These are phyloP conservation scores for Spheniscus humboldti DNA, from an alignment of 2,797 vertebrate genomes.

Conservation along the genomic window DNA sequence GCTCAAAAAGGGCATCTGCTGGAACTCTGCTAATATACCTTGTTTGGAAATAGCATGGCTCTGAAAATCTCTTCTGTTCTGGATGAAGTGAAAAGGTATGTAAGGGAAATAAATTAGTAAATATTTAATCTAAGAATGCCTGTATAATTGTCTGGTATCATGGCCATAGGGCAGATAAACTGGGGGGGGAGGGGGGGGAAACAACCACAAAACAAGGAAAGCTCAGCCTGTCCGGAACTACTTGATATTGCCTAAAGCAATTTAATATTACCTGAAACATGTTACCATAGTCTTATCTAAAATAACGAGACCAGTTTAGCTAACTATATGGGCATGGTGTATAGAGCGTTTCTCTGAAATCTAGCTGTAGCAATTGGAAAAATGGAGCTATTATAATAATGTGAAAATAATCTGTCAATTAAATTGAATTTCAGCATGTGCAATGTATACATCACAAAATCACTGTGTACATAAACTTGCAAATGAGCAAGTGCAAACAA, in stretches of 20 bases:
- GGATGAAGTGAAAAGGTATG: background rate
- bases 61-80: background rate
- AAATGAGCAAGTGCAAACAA: background rate
- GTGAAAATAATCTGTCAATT: background rate
- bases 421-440: background rate
- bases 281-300: background rate
- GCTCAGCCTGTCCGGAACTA: background rate
- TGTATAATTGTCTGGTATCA: background rate
- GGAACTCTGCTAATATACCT: background rate
- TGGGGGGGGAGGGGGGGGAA: fast-evolving
- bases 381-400: background rate
- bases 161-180: background rate
- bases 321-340: background rate
- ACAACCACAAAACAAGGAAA: background rate
- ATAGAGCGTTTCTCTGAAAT: background rate
- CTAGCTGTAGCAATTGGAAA: background rate
- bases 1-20: background rate
- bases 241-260: background rate
- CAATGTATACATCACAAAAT: background rate
- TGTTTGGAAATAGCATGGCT: background rate
- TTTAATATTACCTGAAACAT: background rate
- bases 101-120: background rate
- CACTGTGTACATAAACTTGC: background rate
- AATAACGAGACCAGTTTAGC: background rate
- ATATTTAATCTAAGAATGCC: background rate